Evolutionary conservation across 2,113 vertebrate species (phyloP).

Genomic region (Upupa epops): DNA sequence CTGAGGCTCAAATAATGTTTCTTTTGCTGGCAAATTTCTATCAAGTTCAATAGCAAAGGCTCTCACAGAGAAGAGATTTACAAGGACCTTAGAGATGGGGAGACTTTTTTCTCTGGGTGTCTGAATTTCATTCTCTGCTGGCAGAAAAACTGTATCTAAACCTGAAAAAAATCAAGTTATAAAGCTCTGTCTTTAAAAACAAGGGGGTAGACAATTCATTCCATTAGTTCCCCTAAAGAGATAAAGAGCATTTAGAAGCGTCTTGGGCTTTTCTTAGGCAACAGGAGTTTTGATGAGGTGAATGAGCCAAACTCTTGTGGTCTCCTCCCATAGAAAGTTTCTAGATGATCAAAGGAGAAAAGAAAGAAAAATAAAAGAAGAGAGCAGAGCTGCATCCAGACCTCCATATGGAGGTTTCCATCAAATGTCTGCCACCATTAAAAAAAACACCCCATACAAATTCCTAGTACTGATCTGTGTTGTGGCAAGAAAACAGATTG

Average conservation of each 20-base stretch:
- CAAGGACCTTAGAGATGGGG: neutral
- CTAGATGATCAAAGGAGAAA: neutral
- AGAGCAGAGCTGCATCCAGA: neutral
- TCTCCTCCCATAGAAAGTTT: neutral
- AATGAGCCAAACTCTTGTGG: neutral
- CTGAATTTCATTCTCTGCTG: neutral
- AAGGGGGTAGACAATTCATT: neutral
- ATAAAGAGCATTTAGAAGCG: neutral
- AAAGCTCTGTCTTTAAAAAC: neutral
- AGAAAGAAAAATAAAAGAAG: neutral
- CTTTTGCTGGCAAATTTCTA: constrained; percentile 24
- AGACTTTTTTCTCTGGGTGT: neutral
- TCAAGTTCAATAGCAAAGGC: neutral
- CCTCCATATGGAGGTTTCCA: neutral
- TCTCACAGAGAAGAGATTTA: neutral
- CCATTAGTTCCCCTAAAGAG: neutral
- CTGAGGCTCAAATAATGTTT: neutral
- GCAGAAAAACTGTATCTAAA: neutral
- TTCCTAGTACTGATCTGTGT: neutral
- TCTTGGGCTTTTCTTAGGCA: neutral
- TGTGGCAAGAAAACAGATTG: neutral
- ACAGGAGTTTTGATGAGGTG: neutral
- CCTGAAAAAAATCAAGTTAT: neutral
- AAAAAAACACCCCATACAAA: neutral
- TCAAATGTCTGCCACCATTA: neutral